These are phyloP conservation scores for Chaitophorus viminalis DNA, from an alignment of 2,888 invertebrate genomes.

Conservation along the genomic window DNA sequence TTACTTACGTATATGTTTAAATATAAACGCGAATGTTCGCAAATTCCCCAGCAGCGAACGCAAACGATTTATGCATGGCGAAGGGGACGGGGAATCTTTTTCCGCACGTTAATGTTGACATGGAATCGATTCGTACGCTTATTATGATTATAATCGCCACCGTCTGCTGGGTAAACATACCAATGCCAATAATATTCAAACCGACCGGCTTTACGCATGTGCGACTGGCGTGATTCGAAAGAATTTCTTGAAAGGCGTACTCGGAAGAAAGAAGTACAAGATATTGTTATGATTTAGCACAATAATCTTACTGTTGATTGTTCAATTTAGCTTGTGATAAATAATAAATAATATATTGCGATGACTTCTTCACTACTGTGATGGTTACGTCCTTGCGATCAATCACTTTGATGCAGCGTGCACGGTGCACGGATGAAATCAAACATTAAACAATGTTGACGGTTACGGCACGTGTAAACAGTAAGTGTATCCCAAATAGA, in stretches of 20 bases:
- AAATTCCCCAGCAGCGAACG: background rate
- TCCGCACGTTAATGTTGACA: background rate
- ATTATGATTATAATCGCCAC: background rate
- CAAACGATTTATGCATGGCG: background rate
- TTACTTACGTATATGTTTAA: no score
- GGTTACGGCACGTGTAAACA: no score
- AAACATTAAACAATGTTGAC: no score
- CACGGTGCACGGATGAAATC: no score
- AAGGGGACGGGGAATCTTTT: background rate
- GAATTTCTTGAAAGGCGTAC: no score
- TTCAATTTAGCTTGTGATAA: background rate
- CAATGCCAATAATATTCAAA: background rate
- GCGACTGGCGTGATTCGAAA: background rate
- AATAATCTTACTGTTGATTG: background rate
- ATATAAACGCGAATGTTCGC: background rate
- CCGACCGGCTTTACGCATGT: background rate
- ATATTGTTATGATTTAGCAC: no score
- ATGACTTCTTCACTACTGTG: background rate
- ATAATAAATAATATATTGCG: background rate
- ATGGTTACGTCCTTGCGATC: no score
- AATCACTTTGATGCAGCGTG: no score
- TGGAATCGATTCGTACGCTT: background rate
- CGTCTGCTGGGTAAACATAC: background rate
- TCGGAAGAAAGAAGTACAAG: no score
- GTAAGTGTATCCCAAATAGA: no score